Base-by-base conservation (phyloP, 1,140 invertebrate species). In the Drosophila saltans region DNA sequence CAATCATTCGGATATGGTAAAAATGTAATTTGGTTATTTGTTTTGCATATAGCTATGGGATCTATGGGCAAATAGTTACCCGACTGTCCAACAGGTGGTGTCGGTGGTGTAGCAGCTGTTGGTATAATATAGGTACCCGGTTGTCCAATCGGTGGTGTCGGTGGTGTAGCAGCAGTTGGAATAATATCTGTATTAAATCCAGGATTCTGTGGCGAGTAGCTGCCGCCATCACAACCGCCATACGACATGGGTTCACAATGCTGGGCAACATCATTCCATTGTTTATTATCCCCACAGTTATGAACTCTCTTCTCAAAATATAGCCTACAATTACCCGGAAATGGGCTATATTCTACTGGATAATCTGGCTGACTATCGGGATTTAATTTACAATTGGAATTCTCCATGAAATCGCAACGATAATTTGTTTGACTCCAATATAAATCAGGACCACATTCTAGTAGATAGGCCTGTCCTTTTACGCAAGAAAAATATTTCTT, bases 1-100 rank as follows among this genome's bases (percentile, higher is more conserved):
- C 91, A 92, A 71, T 90, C 72, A 8, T 52, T 68, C 1, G 90
- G 90, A 76, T 91, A 82, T 8, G 75, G 58, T 6, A 88, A 45
- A 64, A 81, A 91, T 1, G 59, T 26, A 7, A 16, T 59, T 26
- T 45, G 10, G 21, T 52, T n/a, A 64, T 30, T 48, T 2, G 45
- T 41, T 2, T 3, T 33, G 39, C 82, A 86, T 28, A 68, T 7
- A 1, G 33, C 28, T 24, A 39, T 33, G 3, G 55, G 69, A 40
- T 82, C 67, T 1, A 82, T 67, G 0, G 79, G 79, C 28, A 26
- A 4, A 16, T 45, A 21, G 7, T 1, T 3, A 0, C 3, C n/a
- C 0, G 55, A 10, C 0, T n/a, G 1, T 6, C 16, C 16, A 16
- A 16, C 16, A 0, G 16, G 16, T 16, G 16, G 16, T 41, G 74